Base-by-base conservation (phyloP, 2,888 invertebrate genomes). In the Erpobdella octoculata region DNA sequence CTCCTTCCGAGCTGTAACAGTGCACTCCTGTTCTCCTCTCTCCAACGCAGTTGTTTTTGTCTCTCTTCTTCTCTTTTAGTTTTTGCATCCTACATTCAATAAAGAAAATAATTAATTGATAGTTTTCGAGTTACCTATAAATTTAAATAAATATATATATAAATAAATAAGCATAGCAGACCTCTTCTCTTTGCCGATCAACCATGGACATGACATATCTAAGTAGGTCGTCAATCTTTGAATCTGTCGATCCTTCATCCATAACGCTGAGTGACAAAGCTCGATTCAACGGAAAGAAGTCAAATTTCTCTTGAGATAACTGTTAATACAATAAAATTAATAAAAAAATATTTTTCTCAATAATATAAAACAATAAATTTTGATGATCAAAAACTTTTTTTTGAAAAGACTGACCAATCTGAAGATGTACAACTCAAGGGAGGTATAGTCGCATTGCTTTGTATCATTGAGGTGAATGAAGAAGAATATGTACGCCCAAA, bases 401-500 rank as follows among this genome's bases (percentile, higher is more conserved):
- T 21, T 41, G 9, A 6, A 28, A 1, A 31, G 37, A 78, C 81
- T 72, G 74, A 83, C 82, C 79, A 80, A 75, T 74, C 79, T 79
- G 75, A 76, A 78, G 37, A 83, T 81, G 73, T 78, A 81, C 77
- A 83, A 80, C 72, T 83, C 83, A 66, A 83, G 77, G 0, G 81
- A 80, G 0, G 81, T 83, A 76, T 82, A 82, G 74, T 83, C 83
- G 71, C 83, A 83, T 28, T 79, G 79, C 71, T 81, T 81, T 1
- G 83, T 83, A 33, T 82, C 82, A 74, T 83, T 79, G 15, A 83
- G 78, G 73, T 83, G 83, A 62, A 83, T 83, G 76, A 83, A 82
- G 78, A 83, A 83, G 78, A 83, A 83, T 25, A 83, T 80, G 76
- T 83, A 83, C 6, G 82, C 78, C 83, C 83, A 83, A 81, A 83